These are phyloP conservation scores for Whitmania pigra DNA, from an alignment of 1,140 invertebrate genomes.

Conservation along the genomic window DNA sequence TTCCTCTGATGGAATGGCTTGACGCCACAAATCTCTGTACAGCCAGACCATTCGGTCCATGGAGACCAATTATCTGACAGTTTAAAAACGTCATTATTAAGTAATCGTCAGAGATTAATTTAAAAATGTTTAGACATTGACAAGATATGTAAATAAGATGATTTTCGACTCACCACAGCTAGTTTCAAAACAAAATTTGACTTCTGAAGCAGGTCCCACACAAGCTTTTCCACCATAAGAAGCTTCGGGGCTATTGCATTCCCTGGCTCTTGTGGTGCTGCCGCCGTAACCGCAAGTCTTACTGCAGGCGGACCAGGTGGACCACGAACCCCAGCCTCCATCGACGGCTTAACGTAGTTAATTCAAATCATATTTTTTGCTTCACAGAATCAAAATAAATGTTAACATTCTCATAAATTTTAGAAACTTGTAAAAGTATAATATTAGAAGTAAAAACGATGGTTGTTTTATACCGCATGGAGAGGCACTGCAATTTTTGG, in stretches of 20 bases:
- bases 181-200: slow-evolving; percentile 12
- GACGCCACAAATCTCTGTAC: not conserved
- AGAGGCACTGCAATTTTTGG: slow-evolving; percentile 14
- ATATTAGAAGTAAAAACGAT: not conserved
- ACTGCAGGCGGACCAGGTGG: slow-evolving; percentile 30
- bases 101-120: too few relatives aligned
- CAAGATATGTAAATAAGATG: too few relatives aligned
- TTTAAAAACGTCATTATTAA: not conserved
- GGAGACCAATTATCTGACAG: slow-evolving; percentile 12
- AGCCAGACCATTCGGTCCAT: slow-evolving; percentile 7
- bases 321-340: slow-evolving; percentile 45
- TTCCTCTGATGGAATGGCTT: slow-evolving; percentile 7
- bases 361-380: too few relatives aligned
- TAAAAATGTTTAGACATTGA: too few relatives aligned
- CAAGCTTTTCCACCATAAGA: slow-evolving; percentile 27
- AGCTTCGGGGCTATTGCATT: slow-evolving; percentile 39
- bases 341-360: slow-evolving; percentile 28
- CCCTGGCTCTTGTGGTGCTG: slow-evolving; percentile 34
- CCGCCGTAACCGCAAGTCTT: slow-evolving; percentile 53
- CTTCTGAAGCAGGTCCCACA: slow-evolving; percentile 16
- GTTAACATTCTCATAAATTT: too few relatives aligned
- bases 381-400: too few relatives aligned
- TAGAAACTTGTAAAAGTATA: too few relatives aligned
- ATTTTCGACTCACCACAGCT: slow-evolving; percentile 9
- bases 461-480: slow-evolving; percentile 12